phyloP scores from a whole-genome alignment of 2,888 invertebrate species.

The Byasa hedistus region DNA sequence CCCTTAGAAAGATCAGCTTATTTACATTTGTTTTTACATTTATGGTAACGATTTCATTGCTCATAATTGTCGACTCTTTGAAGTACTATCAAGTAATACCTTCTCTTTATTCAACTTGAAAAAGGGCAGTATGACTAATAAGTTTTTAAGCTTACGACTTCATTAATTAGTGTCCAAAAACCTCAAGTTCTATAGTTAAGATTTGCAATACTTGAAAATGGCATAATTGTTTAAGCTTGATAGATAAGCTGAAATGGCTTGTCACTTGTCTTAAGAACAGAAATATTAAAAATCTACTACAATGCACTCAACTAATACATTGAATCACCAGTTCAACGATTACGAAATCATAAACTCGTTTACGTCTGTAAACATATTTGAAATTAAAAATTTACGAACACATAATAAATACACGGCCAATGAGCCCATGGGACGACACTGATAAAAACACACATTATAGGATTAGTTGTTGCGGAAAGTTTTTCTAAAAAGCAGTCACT shows the following conservation, averaged over 20 bases:
- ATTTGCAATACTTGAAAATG: not conserved
- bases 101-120: not conserved
- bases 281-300: slow-evolving; percentile 11
- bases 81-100: too few species aligned
- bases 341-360: not conserved
- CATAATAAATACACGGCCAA: not conserved
- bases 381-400: not conserved
- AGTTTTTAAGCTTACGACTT: slow-evolving; percentile 8
- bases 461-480: not conserved
- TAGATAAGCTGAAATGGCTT: slow-evolving; percentile 1
- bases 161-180: not conserved
- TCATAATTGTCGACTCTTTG: slow-evolving; percentile 2
- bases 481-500: not conserved
- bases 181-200: not conserved
- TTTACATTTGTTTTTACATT: slow-evolving; percentile 14
- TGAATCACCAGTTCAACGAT: slow-evolving; percentile 1
- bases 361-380: not conserved
- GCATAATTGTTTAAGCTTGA: not conserved
- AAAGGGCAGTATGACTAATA: slow-evolving; percentile 13
- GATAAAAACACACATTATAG: too few species aligned
- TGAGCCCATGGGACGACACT: too few species aligned
- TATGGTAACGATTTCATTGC: slow-evolving; percentile 29
- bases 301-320: slow-evolving; percentile 3
- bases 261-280: slow-evolving; percentile 4
- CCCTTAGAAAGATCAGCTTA: not conserved